Evolutionary conservation across 1,140 invertebrate genomes (phyloP), one percentile per base, ranked within the genome.

Genomic region (Neotoxoptera formosana): DNA sequence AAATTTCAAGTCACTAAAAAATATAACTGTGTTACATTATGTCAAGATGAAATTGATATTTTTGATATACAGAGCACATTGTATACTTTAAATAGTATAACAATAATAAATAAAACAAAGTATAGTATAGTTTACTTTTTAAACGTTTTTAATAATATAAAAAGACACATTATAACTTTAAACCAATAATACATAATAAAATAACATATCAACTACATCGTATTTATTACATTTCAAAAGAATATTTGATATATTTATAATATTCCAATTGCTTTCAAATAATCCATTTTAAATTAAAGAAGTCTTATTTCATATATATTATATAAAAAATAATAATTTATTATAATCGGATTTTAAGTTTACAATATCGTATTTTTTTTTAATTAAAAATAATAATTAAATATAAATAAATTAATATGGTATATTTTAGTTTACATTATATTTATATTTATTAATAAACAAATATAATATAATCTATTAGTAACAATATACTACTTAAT

Each of bases 111-210:
- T 14, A 76, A n/a, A 76, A 76, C n/a, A n/a, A 11, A n/a, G 60
- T n/a, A 76, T 67, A 17, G 14, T 67, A 17, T 14, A 7, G 14
- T 76, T 76, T 76, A n/a, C 60, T 76, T 76, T 53, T 67, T 67
- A n/a, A 67, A 67, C 30, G 11, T 67, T 67, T 67, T 76, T 76
- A 76, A 76, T 76, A 76, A 76, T 76, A 76, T 8, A 76, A 76
- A 76, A 76, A 76, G 60, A 76, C 60, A 67, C n/a, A 76, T 76
- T n/a, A 76, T 76, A 76, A 76, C 60, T 76, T 76, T 76, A 76
- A 76, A 76, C 60, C 60, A 76, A 53, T 67, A 67, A 67, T 76
- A n/a, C 60, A 76, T n/a, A 76, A 76, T 76, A 76, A n/a, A n/a
- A 76, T 76, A 76, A 76, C 60, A 76, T 76, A 76, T 76, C 60